Base-by-base conservation (phyloP, 2,888 invertebrate species). In the Morpho achilles region DNA sequence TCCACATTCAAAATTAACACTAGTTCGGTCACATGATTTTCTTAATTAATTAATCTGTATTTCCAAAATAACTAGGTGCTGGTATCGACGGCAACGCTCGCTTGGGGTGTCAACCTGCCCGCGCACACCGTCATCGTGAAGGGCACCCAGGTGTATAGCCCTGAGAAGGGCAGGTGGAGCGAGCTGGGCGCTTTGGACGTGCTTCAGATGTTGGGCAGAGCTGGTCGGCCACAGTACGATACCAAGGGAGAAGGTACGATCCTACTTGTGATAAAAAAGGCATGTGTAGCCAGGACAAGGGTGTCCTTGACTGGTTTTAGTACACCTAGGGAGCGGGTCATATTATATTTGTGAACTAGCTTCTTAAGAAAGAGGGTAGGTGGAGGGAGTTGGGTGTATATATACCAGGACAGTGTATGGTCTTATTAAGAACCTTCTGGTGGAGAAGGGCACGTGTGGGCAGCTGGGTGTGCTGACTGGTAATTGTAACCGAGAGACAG, bases 71-170 rank as follows among this genome's bases (percentile, higher is more conserved):
- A 32, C 8, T 74, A 92, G 91, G 97, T 99, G 7, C 87, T 99
- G 40, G 98, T 99, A 0, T 99, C 99, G 0, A 99, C 99, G 0
- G 98, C 99, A 0, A 99, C 99, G 0, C 91, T 99, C 22, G 99
- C 99, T 8, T 99, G 99, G 99, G 99, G 99, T 81, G 99, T 99
- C 40, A 99, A 99, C 87, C 92, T 99, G 50, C 99, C 99, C 0
- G 99, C 99, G 0, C 99, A 99, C 82, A 99, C 99, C 0, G 99
- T 99, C 53, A 98, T 98, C 64, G 93, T 91, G 65, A 99, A 99
- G 82, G 99, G 99, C 32, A 99, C 99, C 0, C 98, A 99, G 81
- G 96, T 99, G 57, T 99, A 99, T 85, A 98, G 96, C 76, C 98
- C 99, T 0, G 99, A 99, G 84, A 98, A 98, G 80, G 99, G 99